These are phyloP conservation scores for Atrina japonica DNA, from an alignment of 2,888 invertebrate genomes.

Conservation along the genomic window DNA sequence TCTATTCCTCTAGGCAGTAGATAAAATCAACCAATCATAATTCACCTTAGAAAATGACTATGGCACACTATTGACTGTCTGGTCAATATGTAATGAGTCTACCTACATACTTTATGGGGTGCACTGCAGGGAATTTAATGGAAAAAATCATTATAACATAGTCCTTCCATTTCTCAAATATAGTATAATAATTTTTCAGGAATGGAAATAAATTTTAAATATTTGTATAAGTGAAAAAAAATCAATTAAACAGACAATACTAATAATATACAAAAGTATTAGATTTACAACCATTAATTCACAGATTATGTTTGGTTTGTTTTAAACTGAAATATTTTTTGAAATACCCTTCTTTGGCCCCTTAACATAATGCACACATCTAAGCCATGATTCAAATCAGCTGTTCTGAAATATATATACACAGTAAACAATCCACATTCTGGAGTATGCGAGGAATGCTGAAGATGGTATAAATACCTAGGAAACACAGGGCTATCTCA, in stretches of 20 bases:
- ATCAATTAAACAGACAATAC: background rate
- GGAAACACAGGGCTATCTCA: too few relatives aligned
- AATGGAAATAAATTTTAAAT: background rate
- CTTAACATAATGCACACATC: conserved; percentile 5
- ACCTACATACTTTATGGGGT: conserved; percentile 29
- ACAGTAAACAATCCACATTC: conserved; percentile 19
- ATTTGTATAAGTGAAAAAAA: background rate
- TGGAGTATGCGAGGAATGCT: conserved; percentile 13
- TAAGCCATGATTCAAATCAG: conserved; percentile 22
- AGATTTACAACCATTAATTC: too few relatives aligned
- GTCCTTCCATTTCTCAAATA: background rate
- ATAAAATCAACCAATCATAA: conserved; percentile 40
- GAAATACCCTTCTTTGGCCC: conserved; percentile 1
- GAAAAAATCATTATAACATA: background rate
- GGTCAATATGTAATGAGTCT: conserved; percentile 52
- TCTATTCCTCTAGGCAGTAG: conserved; percentile 29
- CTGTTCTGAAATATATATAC: conserved; percentile 23
- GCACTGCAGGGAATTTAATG: conserved; percentile 15
- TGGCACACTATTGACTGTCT: conserved; percentile 40
- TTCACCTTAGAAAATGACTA: conserved; percentile 34
- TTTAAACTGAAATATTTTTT: too few relatives aligned
- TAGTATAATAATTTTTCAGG: background rate
- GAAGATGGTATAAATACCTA: too few relatives aligned
- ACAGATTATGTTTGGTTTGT: too few relatives aligned
- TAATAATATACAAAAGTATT: too few relatives aligned